These are phyloP conservation scores for Lichenostomus cassidix DNA, from an alignment of 2,113 vertebrate genomes.

Conservation along the genomic window DNA sequence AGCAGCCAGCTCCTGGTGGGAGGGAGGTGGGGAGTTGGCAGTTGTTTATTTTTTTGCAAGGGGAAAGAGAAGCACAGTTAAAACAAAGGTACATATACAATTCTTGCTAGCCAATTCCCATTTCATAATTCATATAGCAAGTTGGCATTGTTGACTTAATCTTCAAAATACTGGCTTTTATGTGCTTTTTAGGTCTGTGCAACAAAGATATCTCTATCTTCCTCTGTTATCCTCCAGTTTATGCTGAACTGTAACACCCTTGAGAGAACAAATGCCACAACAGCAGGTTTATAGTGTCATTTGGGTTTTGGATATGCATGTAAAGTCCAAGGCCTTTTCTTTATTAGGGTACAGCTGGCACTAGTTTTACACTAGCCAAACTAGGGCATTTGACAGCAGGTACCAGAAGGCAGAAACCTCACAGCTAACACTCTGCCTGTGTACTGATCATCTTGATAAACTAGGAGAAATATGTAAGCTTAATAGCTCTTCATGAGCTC, in stretches of 20 bases:
- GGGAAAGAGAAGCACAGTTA: neutral
- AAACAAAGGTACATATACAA: neutral
- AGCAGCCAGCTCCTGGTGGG: neutral
- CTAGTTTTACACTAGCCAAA: neutral
- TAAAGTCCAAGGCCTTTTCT: neutral
- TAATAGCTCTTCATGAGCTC: neutral
- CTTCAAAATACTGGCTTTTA: neutral
- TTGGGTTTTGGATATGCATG: constrained; percentile 3
- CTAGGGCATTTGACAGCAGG: constrained; percentile 47
- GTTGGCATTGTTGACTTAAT: neutral
- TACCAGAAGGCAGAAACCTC: constrained; percentile 13
- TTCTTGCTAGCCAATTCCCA: neutral
- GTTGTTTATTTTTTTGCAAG: neutral
- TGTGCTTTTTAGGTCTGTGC: neutral
- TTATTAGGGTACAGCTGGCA: constrained; percentile 40
- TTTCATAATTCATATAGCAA: neutral
- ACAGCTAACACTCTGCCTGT: neutral
- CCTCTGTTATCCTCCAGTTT: neutral
- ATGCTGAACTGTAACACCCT: neutral
- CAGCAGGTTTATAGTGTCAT: neutral
- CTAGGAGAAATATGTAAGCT: neutral
- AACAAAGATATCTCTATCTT: neutral
- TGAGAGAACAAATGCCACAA: constrained; percentile 32
- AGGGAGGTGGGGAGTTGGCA: neutral
- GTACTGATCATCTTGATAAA: neutral